Conservation (phyloP, 2,888 invertebrate genomes). For the Stenichneumon culpator region DNA sequence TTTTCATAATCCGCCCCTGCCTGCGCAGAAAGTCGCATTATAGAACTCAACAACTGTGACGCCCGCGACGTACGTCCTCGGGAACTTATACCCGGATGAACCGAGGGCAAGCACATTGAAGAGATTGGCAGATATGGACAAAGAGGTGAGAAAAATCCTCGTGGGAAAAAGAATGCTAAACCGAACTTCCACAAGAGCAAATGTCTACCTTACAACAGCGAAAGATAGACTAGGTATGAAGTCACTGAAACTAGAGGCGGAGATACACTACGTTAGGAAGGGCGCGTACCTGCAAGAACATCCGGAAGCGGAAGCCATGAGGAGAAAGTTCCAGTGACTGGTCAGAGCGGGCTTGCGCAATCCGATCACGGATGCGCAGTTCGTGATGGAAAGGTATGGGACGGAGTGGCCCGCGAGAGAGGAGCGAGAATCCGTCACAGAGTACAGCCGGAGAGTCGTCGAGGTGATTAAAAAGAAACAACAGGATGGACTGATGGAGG, state of each 20-base stretch:
- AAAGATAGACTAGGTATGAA: slow-evolving; percentile 29
- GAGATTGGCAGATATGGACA: slow-evolving; percentile 58
- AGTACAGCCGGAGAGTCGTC: background rate
- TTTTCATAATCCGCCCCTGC: too few relatives aligned
- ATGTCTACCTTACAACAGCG: background rate
- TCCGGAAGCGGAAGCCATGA: slow-evolving; percentile 4
- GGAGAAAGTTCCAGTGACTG: background rate
- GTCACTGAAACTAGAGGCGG: slow-evolving; percentile 24
- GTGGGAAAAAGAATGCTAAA: background rate
- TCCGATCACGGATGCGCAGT: slow-evolving; percentile 14
- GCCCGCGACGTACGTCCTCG: background rate
- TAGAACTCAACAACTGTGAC: background rate
- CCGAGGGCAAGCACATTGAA: slow-evolving; percentile 53
- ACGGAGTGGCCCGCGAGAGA: background rate
- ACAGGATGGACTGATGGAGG: background rate
- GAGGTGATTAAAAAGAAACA: background rate
- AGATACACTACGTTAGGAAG: slow-evolving; percentile 27
- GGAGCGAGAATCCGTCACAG: background rate
- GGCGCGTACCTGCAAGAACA: slow-evolving; percentile 29
- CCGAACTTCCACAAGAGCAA: background rate
- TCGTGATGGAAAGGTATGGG: background rate
- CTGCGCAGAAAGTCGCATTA: slow-evolving; percentile 44
- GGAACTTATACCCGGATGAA: slow-evolving; percentile 34
- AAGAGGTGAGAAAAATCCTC: slow-evolving; percentile 22
- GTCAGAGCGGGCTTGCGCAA: slow-evolving; percentile 29